Percentiles rank a stretch among this genome's conserved stretches.
Conservation (phyloP, 2,113 vertebrate genomes). For the Albula goreensis region DNA sequence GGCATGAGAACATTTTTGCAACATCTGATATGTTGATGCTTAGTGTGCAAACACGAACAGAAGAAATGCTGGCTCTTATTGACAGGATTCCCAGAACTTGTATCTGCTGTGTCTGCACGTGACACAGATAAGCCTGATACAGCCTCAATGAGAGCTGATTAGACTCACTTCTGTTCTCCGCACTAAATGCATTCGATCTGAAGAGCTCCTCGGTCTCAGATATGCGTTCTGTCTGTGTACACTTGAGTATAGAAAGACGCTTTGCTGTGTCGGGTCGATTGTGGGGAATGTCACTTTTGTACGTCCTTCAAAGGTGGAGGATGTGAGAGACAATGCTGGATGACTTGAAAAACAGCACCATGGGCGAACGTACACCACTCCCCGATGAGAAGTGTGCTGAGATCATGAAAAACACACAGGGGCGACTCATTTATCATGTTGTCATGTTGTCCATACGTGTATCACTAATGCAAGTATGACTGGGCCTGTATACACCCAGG, state of each 20-base stretch:
- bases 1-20: not conserved
- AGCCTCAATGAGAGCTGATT: not conserved
- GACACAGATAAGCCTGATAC: not conserved
- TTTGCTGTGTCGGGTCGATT: not conserved
- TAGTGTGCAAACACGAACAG: not conserved
- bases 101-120: not conserved
- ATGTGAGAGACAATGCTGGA: not conserved
- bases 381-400: slow-evolving; percentile 34
- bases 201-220: not conserved
- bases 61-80: not conserved
- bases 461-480: not conserved
- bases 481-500: not conserved
- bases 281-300: not conserved
- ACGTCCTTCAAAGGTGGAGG: not conserved
- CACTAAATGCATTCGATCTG: not conserved
- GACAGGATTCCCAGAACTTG: not conserved
- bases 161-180: not conserved
- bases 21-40: not conserved
- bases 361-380: slow-evolving; percentile 1
- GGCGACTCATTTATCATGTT: slow-evolving; percentile 53
- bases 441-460: slow-evolving; percentile 43
- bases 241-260: not conserved
- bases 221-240: not conserved
- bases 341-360: not conserved
- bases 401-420: slow-evolving; percentile 35